Percentiles rank a stretch among this genome's conserved stretches.
Conservation (phyloP, 1,140 invertebrate species). For the Bombus balteatus region DNA sequence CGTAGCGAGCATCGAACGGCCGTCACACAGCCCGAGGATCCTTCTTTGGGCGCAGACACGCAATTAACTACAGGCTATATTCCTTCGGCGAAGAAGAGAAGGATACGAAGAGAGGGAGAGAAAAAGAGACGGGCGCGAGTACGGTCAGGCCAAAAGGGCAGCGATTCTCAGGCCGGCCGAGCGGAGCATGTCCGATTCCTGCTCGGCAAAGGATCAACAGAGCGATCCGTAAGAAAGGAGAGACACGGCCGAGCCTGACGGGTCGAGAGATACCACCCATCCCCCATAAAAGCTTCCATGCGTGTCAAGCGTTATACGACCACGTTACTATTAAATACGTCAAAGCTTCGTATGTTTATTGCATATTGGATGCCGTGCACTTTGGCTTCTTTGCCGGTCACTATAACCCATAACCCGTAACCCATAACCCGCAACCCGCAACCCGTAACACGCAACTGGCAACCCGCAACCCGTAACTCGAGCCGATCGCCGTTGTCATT, state of each 20-base stretch:
- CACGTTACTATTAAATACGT: conserved; percentile 83
- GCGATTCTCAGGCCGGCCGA: conserved; percentile 53
- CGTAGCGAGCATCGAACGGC: conserved; percentile 40
- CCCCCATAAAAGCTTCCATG: conserved; percentile 80
- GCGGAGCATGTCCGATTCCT: conserved; percentile 7
- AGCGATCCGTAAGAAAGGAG: conserved; percentile 29
- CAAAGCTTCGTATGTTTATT: conserved; percentile 81
- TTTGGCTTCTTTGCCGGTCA: conserved; percentile 68
- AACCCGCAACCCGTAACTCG: conserved; percentile 69
- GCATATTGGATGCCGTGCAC: conserved; percentile 81
- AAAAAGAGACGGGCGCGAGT: conserved; percentile 17
- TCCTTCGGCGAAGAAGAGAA: conserved; percentile 55
- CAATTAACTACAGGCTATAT: conserved; percentile 81
- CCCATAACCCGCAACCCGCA: conserved; percentile 70
- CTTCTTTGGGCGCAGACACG: conserved; percentile 77
- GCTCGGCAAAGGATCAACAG: conserved; percentile 6
- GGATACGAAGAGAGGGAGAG: conserved; percentile 16
- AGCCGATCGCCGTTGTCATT: conserved; percentile 67
- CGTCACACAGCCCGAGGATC: conserved; percentile 76
- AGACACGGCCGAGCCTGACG: conserved; percentile 62
- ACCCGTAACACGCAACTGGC: conserved; percentile 58
- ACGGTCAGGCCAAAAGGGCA: conserved; percentile 41
- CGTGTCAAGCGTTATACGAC: conserved; percentile 82
- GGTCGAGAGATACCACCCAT: conserved; percentile 70
- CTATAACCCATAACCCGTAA: conserved; percentile 69